These are phyloP conservation scores for Neoaliturus tenellus DNA, from an alignment of 2,888 invertebrate species.

Conservation along the genomic window DNA sequence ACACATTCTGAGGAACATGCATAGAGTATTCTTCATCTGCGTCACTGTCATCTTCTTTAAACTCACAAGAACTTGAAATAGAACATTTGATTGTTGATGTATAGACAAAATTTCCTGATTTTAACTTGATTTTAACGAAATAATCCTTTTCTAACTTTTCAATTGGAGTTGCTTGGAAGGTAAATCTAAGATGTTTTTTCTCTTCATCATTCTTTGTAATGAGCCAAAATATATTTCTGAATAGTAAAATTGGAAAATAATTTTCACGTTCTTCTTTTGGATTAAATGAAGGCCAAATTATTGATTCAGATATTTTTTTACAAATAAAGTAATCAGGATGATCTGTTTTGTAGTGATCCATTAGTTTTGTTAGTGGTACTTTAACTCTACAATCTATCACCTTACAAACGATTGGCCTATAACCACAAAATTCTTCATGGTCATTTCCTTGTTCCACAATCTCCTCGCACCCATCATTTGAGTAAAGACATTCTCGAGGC, in stretches of 20 bases:
- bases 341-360: background rate
- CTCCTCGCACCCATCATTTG: background rate
- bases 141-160: background rate
- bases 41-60: no score
- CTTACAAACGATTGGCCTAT: background rate
- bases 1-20: no score
- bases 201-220: background rate
- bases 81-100: no score
- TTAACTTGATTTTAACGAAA: background rate
- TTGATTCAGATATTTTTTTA: background rate
- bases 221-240: background rate
- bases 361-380: background rate
- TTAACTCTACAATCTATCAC: background rate
- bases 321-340: background rate
- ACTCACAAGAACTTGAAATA: no score
- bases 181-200: background rate
- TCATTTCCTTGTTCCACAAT: background rate
- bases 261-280: background rate
- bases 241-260: background rate
- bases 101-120: background rate
- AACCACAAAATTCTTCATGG: background rate
- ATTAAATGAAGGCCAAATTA: background rate
- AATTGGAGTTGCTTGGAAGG: background rate
- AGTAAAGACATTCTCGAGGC: background rate
- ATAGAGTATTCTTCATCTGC: no score